A percentile compares a stretch with the other conserved stretches of the same genome.
These are phyloP conservation scores for Mesocricetus auratus DNA, from an alignment of 2,113 vertebrate genomes.

Conservation along the genomic window DNA sequence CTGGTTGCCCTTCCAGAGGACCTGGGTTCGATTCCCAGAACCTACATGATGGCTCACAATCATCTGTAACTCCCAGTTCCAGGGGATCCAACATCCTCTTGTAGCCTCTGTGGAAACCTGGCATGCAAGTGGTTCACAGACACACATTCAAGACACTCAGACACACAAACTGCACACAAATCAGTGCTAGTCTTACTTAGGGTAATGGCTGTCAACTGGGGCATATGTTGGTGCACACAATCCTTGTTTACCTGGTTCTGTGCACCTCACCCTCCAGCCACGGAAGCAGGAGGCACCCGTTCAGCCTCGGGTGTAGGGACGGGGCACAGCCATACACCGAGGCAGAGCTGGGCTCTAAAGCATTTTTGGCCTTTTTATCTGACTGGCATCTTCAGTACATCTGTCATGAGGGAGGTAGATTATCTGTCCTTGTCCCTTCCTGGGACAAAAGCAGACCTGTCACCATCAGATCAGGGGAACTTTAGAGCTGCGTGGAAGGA, in stretches of 20 bases:
- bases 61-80: background rate
- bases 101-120: too few species aligned
- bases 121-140: background rate
- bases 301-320: background rate
- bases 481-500: slow-evolving; percentile 83
- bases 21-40: background rate
- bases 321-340: background rate
- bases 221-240: background rate
- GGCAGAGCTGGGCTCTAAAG: background rate
- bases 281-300: background rate
- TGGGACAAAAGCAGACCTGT: slow-evolving; percentile 75
- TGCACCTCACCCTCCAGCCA: background rate
- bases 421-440: slow-evolving; percentile 82
- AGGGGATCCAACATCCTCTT: background rate
- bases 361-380: background rate
- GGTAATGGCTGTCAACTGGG: background rate
- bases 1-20: background rate
- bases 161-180: background rate
- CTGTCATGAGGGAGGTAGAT: slow-evolving; percentile 54
- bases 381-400: slow-evolving; percentile 54
- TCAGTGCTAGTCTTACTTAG: background rate
- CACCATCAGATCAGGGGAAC: slow-evolving; percentile 68
- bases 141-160: background rate
- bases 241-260: background rate
- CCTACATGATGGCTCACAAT: background rate